A percentile compares a stretch with the other conserved stretches of the same genome.
Conservation (phyloP, 2,113 vertebrate species). For the Aramus guarauna region DNA sequence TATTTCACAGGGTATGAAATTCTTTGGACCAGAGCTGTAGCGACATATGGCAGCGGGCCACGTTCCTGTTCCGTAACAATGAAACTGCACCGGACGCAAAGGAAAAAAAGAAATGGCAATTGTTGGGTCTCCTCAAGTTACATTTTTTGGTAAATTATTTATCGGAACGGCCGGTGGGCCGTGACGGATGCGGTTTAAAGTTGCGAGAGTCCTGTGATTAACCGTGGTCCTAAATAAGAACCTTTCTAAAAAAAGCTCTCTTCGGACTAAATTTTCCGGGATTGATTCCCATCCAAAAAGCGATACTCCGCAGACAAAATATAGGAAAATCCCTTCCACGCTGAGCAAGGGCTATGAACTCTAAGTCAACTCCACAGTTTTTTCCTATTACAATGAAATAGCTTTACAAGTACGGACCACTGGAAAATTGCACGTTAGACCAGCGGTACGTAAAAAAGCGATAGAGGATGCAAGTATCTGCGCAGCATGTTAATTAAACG, state of each 20-base stretch:
- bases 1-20: slow-evolving; percentile 58
- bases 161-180: not conserved
- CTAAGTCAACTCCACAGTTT: not conserved
- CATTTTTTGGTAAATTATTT: not conserved
- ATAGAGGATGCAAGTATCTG: not conserved
- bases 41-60: slow-evolving; percentile 15
- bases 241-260: not conserved
- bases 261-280: not conserved
- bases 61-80: not conserved
- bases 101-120: not conserved
- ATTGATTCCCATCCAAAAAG: not conserved
- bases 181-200: not conserved
- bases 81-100: not conserved
- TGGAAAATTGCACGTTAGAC: not conserved
- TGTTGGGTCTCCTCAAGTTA: not conserved
- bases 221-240: not conserved
- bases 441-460: not conserved
- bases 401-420: not conserved
- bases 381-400: not conserved
- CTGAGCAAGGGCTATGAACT: not conserved
- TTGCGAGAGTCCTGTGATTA: not conserved
- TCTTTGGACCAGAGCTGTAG: not conserved
- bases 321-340: not conserved
- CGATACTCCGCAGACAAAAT: not conserved
- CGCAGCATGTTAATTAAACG: accelerated